phyloP scores from a whole-genome alignment of 2,888 invertebrate species.

The Fissipunctia ypsillon region DNA sequence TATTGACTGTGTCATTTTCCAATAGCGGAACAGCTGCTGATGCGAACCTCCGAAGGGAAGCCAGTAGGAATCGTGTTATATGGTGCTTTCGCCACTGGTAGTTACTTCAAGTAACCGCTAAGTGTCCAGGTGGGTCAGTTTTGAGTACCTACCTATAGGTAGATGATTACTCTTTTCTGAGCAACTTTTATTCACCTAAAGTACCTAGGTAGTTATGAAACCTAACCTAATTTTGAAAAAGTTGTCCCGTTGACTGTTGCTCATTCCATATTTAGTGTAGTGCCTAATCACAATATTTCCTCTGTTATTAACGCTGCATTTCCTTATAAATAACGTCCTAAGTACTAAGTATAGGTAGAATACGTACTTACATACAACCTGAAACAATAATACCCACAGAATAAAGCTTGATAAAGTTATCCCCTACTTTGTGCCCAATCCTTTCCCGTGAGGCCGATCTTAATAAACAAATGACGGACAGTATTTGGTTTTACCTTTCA shows the following conservation, averaged over 20 bases:
- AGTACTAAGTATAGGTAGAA: background rate
- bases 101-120: background rate
- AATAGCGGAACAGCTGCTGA: too few species aligned
- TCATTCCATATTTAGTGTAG: background rate
- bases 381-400: background rate
- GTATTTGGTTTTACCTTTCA: constrained; percentile 78
- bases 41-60: too few species aligned
- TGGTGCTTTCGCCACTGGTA: too few species aligned
- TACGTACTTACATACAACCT: background rate
- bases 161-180: background rate
- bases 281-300: background rate
- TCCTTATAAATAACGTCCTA: background rate
- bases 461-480: constrained; percentile 70
- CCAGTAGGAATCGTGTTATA: too few species aligned
- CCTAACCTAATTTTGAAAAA: background rate
- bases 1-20: too few species aligned
- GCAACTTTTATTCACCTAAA: background rate
- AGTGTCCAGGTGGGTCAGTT: background rate
- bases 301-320: background rate
- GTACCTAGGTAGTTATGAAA: background rate
- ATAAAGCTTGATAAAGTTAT: constrained; percentile 43
- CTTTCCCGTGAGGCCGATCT: constrained; percentile 64
- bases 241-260: background rate
- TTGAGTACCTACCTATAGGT: background rate
- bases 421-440: constrained; percentile 56